Evolutionary conservation across 2,888 invertebrate species (phyloP).

Genomic region (Camponotus fellah): DNA sequence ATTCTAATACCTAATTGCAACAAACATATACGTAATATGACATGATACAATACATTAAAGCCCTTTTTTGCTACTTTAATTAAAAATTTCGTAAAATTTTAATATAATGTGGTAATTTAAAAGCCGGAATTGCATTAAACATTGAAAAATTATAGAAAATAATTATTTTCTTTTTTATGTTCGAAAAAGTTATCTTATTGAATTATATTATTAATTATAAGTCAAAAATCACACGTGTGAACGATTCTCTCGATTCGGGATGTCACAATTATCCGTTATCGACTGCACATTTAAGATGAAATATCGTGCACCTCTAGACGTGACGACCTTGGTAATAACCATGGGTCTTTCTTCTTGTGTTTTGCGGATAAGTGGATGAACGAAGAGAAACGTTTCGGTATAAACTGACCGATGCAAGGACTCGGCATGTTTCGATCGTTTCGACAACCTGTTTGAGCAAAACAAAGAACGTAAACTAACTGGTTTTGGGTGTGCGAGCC

Average conservation of each 20-base stretch:
- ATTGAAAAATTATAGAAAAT: no score
- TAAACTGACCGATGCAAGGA: constrained; percentile 21
- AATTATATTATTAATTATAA: constrained; percentile 7
- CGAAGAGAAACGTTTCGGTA: constrained; percentile 9
- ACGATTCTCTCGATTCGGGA: background rate
- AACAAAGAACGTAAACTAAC: constrained; percentile 39
- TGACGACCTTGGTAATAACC: constrained; percentile 38
- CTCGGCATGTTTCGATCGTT: constrained; percentile 25
- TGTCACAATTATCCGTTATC: constrained; percentile 46
- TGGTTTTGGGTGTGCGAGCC: constrained; percentile 40
- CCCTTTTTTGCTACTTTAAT: no score
- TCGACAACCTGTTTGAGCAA: constrained; percentile 40
- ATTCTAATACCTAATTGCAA: no score
- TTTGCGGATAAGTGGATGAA: constrained; percentile 31
- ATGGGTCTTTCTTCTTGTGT: constrained; percentile 35
- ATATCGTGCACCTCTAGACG: constrained; percentile 30
- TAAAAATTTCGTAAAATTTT: no score
- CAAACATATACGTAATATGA: background rate
- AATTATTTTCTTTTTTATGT: no score
- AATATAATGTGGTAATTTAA: no score
- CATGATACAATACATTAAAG: background rate
- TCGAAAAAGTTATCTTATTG: background rate
- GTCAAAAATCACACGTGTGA: background rate
- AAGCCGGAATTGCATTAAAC: no score
- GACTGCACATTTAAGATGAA: constrained; percentile 36